These are phyloP conservation scores for Pipistrellus nathusii DNA, from an alignment of 2,797 vertebrate species.

Conservation along the genomic window DNA sequence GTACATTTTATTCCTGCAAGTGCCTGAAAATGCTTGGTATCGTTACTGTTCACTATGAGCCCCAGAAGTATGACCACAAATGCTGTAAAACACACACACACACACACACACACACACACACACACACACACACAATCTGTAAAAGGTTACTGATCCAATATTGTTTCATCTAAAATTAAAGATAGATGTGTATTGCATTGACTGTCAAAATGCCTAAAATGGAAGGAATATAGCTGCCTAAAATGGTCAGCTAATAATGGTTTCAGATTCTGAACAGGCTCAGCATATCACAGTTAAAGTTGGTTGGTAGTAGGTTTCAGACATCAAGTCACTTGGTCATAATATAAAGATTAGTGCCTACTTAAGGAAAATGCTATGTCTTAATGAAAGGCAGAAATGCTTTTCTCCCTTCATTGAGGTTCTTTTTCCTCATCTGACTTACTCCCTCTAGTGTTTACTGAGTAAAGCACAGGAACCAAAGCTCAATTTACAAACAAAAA, in stretches of 20 bases:
- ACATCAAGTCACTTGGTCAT: conserved; percentile 12
- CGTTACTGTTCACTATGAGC: conserved; percentile 35
- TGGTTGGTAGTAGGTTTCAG: conserved; percentile 30
- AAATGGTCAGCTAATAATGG: neutral
- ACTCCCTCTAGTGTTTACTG: conserved; percentile 78
- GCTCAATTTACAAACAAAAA: conserved; percentile 55
- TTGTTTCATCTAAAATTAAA: conserved; percentile 49
- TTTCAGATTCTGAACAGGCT: conserved; percentile 54
- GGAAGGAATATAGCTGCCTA: neutral
- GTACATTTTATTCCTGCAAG: conserved; percentile 46
- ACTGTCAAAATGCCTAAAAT: conserved; percentile 20
- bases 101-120: neutral
- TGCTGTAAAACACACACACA: neutral
- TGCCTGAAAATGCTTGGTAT: conserved; percentile 2
- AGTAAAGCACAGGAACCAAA: conserved; percentile 68
- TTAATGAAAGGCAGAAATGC: neutral
- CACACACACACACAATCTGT: neutral
- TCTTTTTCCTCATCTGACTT: conserved; percentile 60
- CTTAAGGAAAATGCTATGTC: conserved; percentile 28
- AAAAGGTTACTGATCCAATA: conserved; percentile 61
- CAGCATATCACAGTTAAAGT: conserved; percentile 10
- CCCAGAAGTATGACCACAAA: neutral
- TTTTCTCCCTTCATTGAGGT: neutral
- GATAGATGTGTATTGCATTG: neutral
- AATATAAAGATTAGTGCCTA: conserved; percentile 3